Evolutionary conservation across 2,888 invertebrate species (phyloP), one percentile per base, ranked within the genome.

Genomic region (Agonum fuliginosum): DNA sequence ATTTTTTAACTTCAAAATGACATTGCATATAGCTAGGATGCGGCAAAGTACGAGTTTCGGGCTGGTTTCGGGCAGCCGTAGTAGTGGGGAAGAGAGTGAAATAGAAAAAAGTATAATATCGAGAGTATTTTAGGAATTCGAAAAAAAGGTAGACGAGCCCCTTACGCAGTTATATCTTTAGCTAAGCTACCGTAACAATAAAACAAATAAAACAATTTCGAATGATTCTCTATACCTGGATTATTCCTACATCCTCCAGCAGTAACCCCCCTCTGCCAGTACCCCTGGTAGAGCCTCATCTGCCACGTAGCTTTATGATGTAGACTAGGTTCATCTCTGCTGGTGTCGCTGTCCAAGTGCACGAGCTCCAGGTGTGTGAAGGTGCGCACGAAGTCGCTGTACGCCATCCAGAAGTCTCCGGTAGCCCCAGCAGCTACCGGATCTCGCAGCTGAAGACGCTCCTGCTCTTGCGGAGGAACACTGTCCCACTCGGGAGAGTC

Each of bases 241-340:
- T 96, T 94, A 86, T 97, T 97, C 81, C 96, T 89, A 85, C 97
- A 97, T 34, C 97, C 97, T 1, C 97, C 97, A 0, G 96, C 96
- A 0, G 95, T 93, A 0, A 96, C 96, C 0, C 97, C 97, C 78
- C 92, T 89, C 83, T 93, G 92, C 96, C 97, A 97, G 24, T 92
- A 91, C 0, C 96, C 95, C 84, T 96, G 95, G 84, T 94, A 95
- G 84, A 95, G 91, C 83, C 93, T 91, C 91, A 96, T 94, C 84
- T 95, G 94, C 97, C 97, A 97, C 51, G 94, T 93, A 81, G 92
- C 92, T 80, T 94, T 93, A 80, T 91, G 91, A 80, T 92, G 91
- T 41, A 97, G 88, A 14, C 94, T 93, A 0, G 94, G 92, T 84
- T 97, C 97, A 81, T 95, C 95, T 83, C 93, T 89, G 81, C 95